Base-by-base conservation (phyloP, 1,140 invertebrate species). In the Euschistus heros region DNA sequence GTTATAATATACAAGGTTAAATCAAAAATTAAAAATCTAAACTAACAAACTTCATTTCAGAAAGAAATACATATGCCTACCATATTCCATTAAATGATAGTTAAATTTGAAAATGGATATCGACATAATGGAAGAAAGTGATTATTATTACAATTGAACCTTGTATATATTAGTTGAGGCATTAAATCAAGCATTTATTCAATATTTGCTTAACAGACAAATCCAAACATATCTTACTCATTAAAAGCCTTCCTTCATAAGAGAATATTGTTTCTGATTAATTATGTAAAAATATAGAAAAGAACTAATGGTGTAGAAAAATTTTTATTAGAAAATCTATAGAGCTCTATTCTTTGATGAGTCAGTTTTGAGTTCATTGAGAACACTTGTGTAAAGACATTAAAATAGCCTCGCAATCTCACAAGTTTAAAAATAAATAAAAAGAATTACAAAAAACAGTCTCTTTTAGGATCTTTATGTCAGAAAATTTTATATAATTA, bases 261-360 rank as follows among this genome's bases (percentile, higher is more conserved):
- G 20, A 57, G 18, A 15, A 62, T 46, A 46, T 62, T 62, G 10
- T 62, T 47, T 37, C 15, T 62, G 42, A 13, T 47, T 47, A 30
- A 26, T 24, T 24, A 8, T 57, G 54, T 62, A 42, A 62, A 47
- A 62, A 42, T 44, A 62, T 62, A 62, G 61, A 62, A 62, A 62
- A 62, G 42, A 22, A 47, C 37, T 42, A 62, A 42, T 42, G 4
- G 20, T 46, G 20, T 62, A 62, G 20, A 62, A 62, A 62, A 26
- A 30, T 46, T 46, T 22, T 44, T 33, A 44, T 24, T 62, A 42
- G 18, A 33, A 46, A 46, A 22, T 62, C 61, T 62, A 47, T 22
- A 30, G 44, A 33, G 61, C 42, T 42, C 44, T 62, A 46, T 62
- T 33, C n/a, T 30, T 24, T 46, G 61, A 27, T 57, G 24, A 27